Evolutionary conservation across 2,797 vertebrate genomes (phyloP).

Genomic region (Sebastes nivosus): DNA sequence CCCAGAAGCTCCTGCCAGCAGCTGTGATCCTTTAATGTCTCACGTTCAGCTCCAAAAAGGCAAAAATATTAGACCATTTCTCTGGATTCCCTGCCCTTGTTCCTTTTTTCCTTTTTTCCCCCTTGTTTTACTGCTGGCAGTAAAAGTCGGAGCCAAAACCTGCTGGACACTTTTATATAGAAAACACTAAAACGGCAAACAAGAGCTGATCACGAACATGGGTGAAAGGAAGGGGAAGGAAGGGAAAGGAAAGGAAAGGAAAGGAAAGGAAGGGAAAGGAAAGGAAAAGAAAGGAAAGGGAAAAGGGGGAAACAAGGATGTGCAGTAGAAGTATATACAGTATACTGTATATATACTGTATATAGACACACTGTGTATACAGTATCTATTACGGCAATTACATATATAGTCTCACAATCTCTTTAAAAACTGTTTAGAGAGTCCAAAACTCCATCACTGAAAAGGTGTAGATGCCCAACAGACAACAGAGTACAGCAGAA

Average conservation of each 20-base stretch:
- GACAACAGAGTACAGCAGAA: neutral
- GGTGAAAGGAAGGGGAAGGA: slow-evolving; percentile 35
- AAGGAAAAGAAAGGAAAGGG: neutral
- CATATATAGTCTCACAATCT: neutral
- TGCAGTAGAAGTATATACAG: neutral
- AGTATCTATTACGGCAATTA: neutral
- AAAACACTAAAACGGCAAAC: slow-evolving; percentile 82
- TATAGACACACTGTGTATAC: neutral
- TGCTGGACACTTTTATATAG: slow-evolving; percentile 81
- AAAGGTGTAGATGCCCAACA: neutral
- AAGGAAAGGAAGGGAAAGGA: neutral
- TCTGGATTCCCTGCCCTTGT: slow-evolving; percentile 42
- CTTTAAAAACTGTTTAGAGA: neutral
- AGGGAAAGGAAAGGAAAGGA: neutral
- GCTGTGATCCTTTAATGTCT: slow-evolving; percentile 54
- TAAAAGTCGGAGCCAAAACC: slow-evolving; percentile 73
- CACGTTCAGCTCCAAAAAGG: slow-evolving; percentile 40
- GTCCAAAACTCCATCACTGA: neutral
- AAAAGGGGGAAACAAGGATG: neutral
- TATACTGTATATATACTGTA: neutral
- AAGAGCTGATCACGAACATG: slow-evolving; percentile 82
- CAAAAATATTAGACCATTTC: slow-evolving; percentile 51
- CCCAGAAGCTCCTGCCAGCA: slow-evolving; percentile 48
- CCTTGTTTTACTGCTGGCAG: slow-evolving; percentile 60
- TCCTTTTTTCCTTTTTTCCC: slow-evolving; percentile 20